These are phyloP conservation scores for Tenthredo notha DNA, from an alignment of 2,888 invertebrate species.

Conservation along the genomic window DNA sequence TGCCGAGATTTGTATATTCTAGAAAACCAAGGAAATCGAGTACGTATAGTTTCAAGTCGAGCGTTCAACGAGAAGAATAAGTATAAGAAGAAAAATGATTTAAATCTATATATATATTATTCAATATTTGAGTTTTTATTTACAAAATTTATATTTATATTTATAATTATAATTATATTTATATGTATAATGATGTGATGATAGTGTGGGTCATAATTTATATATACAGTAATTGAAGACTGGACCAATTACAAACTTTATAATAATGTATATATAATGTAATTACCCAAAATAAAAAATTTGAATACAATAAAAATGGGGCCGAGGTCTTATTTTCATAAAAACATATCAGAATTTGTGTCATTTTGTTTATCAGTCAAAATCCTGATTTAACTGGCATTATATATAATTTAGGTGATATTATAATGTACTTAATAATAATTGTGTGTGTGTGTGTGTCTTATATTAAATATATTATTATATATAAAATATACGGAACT, in stretches of 20 bases:
- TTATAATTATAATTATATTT: constrained; percentile 54
- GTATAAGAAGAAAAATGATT: neutral
- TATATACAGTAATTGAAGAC: constrained; percentile 67
- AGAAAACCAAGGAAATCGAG: neutral
- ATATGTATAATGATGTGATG: constrained; percentile 46
- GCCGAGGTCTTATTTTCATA: neutral
- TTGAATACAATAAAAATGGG: neutral
- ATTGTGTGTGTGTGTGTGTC: neutral
- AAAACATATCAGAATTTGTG: constrained; percentile 17
- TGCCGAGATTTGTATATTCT: neutral
- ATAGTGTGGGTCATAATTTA: constrained; percentile 66
- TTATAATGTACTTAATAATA: neutral
- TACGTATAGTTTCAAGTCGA: neutral
- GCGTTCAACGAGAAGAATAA: neutral
- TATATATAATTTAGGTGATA: constrained; percentile 20
- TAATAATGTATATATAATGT: too few relatives aligned
- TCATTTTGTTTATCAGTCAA: constrained; percentile 42
- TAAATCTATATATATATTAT: constrained; percentile 27
- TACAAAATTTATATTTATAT: constrained; percentile 67
- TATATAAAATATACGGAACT: constrained; percentile 20
- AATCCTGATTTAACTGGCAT: constrained; percentile 40
- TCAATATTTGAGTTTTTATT: constrained; percentile 64
- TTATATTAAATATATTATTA: constrained; percentile 9
- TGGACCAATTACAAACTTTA: neutral
- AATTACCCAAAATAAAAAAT: neutral